Conservation (phyloP, 2,888 invertebrate genomes). For the Ectemnius lituratus region DNA sequence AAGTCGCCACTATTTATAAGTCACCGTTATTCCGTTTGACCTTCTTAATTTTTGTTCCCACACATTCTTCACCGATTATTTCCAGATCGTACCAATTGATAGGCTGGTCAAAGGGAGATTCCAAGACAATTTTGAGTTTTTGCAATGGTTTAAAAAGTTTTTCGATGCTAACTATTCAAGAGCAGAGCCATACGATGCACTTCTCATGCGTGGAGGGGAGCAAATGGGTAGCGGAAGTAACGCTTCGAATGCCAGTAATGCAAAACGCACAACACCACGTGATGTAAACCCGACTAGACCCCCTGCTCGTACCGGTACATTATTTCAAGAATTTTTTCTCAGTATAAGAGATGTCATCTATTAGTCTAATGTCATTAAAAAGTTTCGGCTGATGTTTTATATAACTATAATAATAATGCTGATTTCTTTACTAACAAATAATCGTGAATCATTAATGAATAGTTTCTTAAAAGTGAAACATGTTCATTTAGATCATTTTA, state of each 20-base stretch:
- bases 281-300: constrained; percentile 80
- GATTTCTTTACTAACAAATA: no score
- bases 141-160: constrained; percentile 99
- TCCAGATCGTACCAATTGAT: constrained; percentile 95
- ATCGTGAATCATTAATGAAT: no score
- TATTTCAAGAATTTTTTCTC: constrained; percentile 29
- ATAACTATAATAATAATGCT: no score
- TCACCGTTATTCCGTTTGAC: constrained; percentile 32
- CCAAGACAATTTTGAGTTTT: constrained; percentile 99
- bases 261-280: constrained; percentile 78
- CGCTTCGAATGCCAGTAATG: constrained; percentile 80
- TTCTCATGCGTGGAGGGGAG: constrained; percentile 91
- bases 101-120: constrained; percentile 98
- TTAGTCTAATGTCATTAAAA: constrained; percentile 7
- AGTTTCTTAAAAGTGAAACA: no score
- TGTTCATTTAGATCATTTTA: no score
- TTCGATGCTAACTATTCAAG: constrained; percentile 99
- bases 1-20: no score
- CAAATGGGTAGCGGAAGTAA: constrained; percentile 88
- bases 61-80: constrained; percentile 69
- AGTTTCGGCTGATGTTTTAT: constrained; percentile 1
- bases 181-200: constrained; percentile 91
- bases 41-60: constrained; percentile 53
- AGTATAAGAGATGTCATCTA: not conserved
- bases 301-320: constrained; percentile 83